Evolutionary conservation across 2,113 vertebrate genomes (phyloP).

Genomic region (Xenopus laevis): DNA sequence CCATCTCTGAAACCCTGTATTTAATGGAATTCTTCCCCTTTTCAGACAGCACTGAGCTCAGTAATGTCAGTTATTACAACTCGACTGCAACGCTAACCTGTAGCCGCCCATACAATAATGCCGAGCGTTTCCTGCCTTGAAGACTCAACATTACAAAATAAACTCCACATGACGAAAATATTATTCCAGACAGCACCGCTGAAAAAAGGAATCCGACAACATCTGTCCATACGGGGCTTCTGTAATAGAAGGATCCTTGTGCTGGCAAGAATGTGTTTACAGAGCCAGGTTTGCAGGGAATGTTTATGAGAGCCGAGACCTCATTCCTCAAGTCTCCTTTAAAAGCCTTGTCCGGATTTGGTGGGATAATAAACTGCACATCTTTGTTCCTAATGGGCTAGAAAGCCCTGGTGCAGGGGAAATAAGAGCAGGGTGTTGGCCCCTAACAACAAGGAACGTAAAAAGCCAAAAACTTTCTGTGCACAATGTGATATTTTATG

Average conservation of each 20-base stretch:
- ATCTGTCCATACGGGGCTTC: constrained; percentile 9
- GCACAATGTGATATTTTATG: not conserved
- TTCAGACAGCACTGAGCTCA: too few relatives aligned
- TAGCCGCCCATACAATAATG: too few relatives aligned
- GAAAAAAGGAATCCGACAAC: constrained; percentile 2
- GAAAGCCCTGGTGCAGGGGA: too few relatives aligned
- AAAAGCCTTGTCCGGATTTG: constrained; percentile 1
- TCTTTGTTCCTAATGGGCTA: not conserved
- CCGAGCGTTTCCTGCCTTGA: not conserved
- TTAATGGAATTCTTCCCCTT: too few relatives aligned
- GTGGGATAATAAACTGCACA: constrained; percentile 8
- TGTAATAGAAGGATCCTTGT: constrained; percentile 9
- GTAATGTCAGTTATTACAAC: too few relatives aligned
- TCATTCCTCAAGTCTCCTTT: constrained; percentile 12
- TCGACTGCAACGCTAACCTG: too few relatives aligned
- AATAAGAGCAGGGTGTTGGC: not conserved
- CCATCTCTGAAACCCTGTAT: too few relatives aligned
- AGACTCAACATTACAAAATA: not conserved
- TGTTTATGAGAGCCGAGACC: constrained; percentile 20
- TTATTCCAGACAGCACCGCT: constrained; percentile 14
- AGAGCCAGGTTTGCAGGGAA: constrained; percentile 16
- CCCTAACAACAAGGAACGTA: not conserved
- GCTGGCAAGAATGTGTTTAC: constrained; percentile 20
- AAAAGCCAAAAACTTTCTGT: not conserved
- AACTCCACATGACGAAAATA: not conserved